Conservation (phyloP, 2,113 vertebrate species). For the Calidris pygmaea region DNA sequence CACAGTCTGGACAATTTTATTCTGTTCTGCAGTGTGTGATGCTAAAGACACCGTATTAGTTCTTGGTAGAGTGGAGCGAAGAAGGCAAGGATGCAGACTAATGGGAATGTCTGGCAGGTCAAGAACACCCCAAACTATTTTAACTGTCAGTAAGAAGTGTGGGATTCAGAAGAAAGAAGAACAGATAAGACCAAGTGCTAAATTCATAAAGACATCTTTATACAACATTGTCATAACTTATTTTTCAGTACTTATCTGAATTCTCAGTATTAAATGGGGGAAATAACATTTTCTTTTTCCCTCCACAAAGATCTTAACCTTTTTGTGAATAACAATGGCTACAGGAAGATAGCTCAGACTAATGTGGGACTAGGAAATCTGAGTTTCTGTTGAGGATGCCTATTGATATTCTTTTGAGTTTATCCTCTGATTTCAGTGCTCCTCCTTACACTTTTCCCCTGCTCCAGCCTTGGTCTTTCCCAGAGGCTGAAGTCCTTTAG, state of each 20-base stretch:
- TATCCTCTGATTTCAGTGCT: background rate
- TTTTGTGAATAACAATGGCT: background rate
- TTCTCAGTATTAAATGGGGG: background rate
- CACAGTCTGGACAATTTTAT: background rate
- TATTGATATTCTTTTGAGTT: background rate
- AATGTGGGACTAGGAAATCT: background rate
- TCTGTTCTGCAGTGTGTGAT: background rate
- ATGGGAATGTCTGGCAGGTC: background rate
- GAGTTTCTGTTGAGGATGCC: background rate
- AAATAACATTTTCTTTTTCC: background rate
- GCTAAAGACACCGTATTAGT: background rate
- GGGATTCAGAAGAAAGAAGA: background rate
- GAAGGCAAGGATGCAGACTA: background rate
- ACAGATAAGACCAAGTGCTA: background rate
- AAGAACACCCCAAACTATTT: background rate
- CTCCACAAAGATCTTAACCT: background rate
- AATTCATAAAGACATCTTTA: background rate
- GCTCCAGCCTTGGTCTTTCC: background rate
- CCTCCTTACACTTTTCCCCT: background rate
- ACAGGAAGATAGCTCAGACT: background rate
- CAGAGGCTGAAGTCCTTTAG: background rate
- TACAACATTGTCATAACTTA: background rate
- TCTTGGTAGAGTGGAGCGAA: background rate
- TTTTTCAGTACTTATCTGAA: background rate
- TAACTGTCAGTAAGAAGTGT: background rate